A percentile compares a stretch with the other conserved stretches of the same genome.
Evolutionary conservation across 2,888 invertebrate species (phyloP).

Genomic region (Ypsolopha scabrella): DNA sequence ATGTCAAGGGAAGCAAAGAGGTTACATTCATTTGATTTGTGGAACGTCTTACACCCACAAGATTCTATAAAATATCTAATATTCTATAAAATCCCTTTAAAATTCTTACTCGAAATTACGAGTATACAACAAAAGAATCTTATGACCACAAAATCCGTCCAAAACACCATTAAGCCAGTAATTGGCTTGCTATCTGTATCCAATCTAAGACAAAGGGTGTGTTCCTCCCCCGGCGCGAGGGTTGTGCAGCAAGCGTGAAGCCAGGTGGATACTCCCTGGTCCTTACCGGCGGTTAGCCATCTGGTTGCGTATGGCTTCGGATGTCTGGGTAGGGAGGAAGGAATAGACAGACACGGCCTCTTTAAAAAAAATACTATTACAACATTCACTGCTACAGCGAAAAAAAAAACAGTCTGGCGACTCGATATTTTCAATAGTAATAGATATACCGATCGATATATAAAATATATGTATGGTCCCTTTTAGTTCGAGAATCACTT

Average conservation of each 20-base stretch:
- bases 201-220: constrained; percentile 46
- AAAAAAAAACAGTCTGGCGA: too few relatives aligned
- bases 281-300: constrained; percentile 27
- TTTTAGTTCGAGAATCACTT: too few relatives aligned
- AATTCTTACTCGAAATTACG: too few relatives aligned
- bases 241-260: constrained; percentile 10
- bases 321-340: background rate
- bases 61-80: too few relatives aligned
- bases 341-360: background rate
- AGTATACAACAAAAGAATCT: background rate
- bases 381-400: background rate
- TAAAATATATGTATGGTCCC: too few relatives aligned
- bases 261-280: constrained; percentile 24
- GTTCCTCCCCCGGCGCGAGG: constrained; percentile 15
- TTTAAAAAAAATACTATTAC: too few relatives aligned
- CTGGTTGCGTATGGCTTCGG: constrained; percentile 15
- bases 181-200: constrained; percentile 31
- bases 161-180: constrained; percentile 26
- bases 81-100: too few relatives aligned
- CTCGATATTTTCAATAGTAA: too few relatives aligned
- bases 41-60: too few relatives aligned
- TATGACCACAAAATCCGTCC: constrained; percentile 6
- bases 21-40: too few relatives aligned
- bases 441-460: too few relatives aligned
- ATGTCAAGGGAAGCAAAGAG: too few relatives aligned